These are phyloP conservation scores for Babylonia areolata DNA, from an alignment of 1,140 invertebrate genomes.

Conservation along the genomic window DNA sequence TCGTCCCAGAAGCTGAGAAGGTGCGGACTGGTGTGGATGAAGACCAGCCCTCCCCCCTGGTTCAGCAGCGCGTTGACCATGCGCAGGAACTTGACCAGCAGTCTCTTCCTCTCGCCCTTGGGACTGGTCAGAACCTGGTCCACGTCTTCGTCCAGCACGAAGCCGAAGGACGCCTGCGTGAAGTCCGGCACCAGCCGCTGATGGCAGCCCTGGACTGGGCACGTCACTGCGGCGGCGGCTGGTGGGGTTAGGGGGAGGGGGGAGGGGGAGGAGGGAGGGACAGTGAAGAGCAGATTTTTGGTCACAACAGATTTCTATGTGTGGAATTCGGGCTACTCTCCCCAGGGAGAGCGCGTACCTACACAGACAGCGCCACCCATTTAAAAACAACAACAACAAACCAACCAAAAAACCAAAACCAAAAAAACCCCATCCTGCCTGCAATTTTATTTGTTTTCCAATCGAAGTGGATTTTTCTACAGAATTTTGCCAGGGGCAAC, in stretches of 20 bases:
- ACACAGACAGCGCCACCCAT: too few relatives aligned
- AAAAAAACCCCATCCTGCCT: too few relatives aligned
- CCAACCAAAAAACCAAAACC: too few relatives aligned
- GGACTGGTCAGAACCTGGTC: background rate
- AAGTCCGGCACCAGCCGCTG: background rate
- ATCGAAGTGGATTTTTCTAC: too few relatives aligned
- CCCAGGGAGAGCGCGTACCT: too few relatives aligned
- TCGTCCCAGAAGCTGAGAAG: constrained; percentile 19
- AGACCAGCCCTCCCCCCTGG: constrained; percentile 5
- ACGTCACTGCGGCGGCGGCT: background rate
- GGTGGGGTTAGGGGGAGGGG: too few relatives aligned
- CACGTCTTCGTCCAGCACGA: background rate
- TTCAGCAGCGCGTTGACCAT: constrained; percentile 18
- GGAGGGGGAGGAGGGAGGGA: background rate
- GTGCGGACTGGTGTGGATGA: background rate
- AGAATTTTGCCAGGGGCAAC: too few relatives aligned
- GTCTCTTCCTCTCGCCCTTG: background rate
- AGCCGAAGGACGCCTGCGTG: constrained; percentile 4
- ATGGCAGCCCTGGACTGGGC: background rate
- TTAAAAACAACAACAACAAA: too few relatives aligned
- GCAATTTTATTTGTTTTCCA: too few relatives aligned
- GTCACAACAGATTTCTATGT: background rate
- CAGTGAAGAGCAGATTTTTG: background rate
- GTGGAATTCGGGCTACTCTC: background rate
- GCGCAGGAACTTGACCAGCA: background rate